These are phyloP conservation scores for Nannoperca obscura DNA, from an alignment of 2,797 vertebrate species.

Conservation along the genomic window DNA sequence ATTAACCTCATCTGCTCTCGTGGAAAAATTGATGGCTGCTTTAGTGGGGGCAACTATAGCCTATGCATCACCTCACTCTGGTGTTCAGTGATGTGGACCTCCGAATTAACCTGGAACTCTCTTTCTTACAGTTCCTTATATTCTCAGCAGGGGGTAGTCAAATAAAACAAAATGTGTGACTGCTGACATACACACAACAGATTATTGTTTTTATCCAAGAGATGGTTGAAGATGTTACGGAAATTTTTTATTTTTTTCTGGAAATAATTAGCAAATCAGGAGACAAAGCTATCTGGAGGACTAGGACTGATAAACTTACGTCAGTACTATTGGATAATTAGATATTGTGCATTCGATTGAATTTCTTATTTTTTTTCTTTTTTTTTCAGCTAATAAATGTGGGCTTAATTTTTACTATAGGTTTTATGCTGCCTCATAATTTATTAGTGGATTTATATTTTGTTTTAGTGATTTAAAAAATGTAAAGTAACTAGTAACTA, in stretches of 20 bases:
- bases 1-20: constrained; percentile 23
- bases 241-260: neutral
- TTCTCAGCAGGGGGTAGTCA: constrained; percentile 78
- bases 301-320: neutral
- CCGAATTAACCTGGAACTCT: neutral
- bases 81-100: constrained; percentile 26
- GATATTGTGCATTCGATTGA: neutral
- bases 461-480: too few relatives aligned
- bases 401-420: too few relatives aligned
- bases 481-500: neutral
- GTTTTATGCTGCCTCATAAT: too few relatives aligned
- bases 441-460: too few relatives aligned
- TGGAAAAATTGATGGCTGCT: constrained; percentile 31
- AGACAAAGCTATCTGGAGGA: neutral
- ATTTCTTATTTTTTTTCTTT: too few relatives aligned
- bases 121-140: constrained; percentile 59
- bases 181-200: neutral
- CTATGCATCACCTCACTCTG: constrained; percentile 15
- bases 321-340: neutral
- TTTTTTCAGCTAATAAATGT: too few relatives aligned
- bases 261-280: neutral
- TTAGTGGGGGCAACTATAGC: constrained; percentile 29
- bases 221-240: constrained; percentile 14
- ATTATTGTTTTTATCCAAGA: constrained; percentile 10
- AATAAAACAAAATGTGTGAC: constrained; percentile 44